These are phyloP conservation scores for Athalia rosae DNA, from an alignment of 2,888 invertebrate species.

Conservation along the genomic window DNA sequence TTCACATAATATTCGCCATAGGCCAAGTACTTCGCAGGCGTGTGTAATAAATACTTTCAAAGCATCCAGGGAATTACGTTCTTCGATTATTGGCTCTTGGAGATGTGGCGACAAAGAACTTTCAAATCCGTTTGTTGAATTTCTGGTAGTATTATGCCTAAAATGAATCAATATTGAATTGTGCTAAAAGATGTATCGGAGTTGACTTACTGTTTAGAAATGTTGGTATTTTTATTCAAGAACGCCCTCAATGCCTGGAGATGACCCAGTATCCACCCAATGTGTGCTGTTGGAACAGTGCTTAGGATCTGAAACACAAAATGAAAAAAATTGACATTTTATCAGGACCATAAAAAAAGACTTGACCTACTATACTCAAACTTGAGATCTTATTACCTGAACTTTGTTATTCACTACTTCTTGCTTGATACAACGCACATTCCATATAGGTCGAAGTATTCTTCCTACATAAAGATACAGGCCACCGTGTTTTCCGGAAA, in stretches of 20 bases:
- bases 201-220: conserved; percentile 65
- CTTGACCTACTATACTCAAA: conserved; percentile 39
- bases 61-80: conserved; percentile 86
- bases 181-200: background rate
- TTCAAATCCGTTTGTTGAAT: conserved; percentile 65
- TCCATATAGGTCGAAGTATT: conserved; percentile 93
- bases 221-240: conserved; percentile 81
- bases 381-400: conserved; percentile 55
- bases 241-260: conserved; percentile 85
- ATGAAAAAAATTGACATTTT: conserved; percentile 29
- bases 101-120: conserved; percentile 61
- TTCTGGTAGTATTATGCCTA: conserved; percentile 59
- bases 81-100: conserved; percentile 76
- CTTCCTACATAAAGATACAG: conserved; percentile 93
- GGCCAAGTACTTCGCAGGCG: conserved; percentile 90
- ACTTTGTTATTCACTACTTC: conserved; percentile 63
- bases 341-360: background rate
- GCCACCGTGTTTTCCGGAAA: conserved; percentile 93
- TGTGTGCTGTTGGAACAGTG: conserved; percentile 64
- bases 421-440: conserved; percentile 82
- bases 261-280: conserved; percentile 81
- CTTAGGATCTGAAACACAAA: conserved; percentile 60
- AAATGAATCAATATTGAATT: conserved; percentile 26
- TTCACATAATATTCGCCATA: conserved; percentile 95
- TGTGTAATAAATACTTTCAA: conserved; percentile 84